A percentile compares a stretch with the other conserved stretches of the same genome.
Evolutionary conservation across 2,113 vertebrate genomes (phyloP).

Genomic region (Marmota monax): DNA sequence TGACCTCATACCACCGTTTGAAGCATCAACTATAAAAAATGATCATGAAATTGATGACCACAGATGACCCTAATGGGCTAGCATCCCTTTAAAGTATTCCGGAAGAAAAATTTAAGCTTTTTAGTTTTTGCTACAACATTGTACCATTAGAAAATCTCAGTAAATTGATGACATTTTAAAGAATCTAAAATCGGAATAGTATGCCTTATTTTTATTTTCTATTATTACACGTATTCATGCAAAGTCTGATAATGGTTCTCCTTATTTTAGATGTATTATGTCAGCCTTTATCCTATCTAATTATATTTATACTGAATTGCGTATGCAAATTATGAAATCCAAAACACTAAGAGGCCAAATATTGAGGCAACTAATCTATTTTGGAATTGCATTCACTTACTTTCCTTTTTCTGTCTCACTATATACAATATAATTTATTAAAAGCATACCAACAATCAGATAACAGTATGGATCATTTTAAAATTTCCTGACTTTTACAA

Average conservation of each 20-base stretch:
- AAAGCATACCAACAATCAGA: neutral
- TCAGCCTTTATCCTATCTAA: neutral
- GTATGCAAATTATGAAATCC: neutral
- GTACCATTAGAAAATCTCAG: neutral
- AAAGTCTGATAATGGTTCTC: neutral
- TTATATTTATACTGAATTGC: neutral
- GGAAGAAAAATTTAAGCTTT: neutral
- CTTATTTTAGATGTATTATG: neutral
- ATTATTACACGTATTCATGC: neutral
- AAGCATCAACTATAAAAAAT: slow-evolving; percentile 18
- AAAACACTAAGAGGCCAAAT: neutral
- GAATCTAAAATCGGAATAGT: neutral
- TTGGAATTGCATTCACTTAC: neutral
- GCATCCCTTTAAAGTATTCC: neutral
- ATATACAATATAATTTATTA: neutral
- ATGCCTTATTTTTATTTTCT: neutral
- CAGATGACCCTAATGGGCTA: neutral
- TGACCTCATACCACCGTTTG: neutral
- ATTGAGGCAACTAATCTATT: neutral
- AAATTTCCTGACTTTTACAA: neutral
- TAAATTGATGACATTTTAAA: neutral
- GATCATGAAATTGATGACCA: neutral
- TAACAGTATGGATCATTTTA: neutral
- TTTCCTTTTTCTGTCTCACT: slow-evolving; percentile 34
- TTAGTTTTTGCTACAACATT: neutral